These are phyloP conservation scores for Oryzias melastigma DNA, from an alignment of 2,113 vertebrate species.

Conservation along the genomic window DNA sequence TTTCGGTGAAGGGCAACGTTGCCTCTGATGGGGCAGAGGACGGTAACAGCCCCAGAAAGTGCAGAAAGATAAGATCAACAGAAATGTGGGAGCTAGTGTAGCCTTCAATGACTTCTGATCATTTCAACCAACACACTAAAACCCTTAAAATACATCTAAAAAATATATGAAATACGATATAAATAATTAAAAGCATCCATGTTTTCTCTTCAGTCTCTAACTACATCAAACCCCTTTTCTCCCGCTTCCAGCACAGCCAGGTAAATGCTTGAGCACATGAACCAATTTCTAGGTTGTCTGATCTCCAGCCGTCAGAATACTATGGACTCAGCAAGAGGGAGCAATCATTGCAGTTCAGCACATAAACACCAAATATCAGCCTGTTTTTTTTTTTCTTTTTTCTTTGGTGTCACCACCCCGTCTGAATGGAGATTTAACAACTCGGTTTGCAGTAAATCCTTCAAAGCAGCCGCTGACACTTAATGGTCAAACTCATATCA, in stretches of 20 bases:
- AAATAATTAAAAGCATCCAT: too few species aligned
- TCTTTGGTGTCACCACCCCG: constrained; percentile 17
- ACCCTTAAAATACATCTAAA: too few species aligned
- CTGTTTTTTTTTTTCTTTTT: too few species aligned
- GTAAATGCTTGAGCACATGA: constrained; percentile 39
- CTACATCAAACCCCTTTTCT: neutral
- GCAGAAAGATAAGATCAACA: constrained; percentile 54
- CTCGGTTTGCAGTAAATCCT: constrained; percentile 43
- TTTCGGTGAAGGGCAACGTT: constrained; percentile 26
- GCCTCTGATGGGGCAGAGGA: constrained; percentile 51
- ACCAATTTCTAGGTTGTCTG: constrained; percentile 47
- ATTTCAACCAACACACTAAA: constrained; percentile 3
- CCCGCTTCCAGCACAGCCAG: constrained; percentile 30
- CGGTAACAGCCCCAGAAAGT: constrained; percentile 33
- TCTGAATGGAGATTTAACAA: constrained; percentile 52
- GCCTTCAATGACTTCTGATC: constrained; percentile 29
- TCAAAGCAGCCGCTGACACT: constrained; percentile 37
- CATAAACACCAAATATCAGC: constrained; percentile 1
- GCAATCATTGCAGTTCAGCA: neutral
- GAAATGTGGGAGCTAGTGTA: neutral
- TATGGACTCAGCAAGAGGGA: constrained; percentile 17
- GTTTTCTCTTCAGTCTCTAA: too few species aligned
- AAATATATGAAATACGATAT: too few species aligned
- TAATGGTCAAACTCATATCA: constrained; percentile 57
- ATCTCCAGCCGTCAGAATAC: constrained; percentile 50